Evolutionary conservation across 1,140 invertebrate genomes (phyloP).

Genomic region (Galleria mellonella): DNA sequence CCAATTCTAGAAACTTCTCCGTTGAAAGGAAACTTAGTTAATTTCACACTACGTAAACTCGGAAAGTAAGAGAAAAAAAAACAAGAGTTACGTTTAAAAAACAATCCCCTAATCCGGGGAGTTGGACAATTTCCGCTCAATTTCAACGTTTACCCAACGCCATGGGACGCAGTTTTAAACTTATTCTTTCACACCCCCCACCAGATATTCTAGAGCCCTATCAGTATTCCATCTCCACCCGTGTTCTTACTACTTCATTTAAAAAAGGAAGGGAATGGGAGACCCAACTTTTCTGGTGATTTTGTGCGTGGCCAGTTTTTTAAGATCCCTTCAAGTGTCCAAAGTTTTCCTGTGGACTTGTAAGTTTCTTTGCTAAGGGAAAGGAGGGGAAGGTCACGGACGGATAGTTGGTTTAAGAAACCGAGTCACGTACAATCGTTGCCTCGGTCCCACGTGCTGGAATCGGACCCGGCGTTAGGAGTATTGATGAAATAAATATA

Average conservation of each 20-base stretch:
- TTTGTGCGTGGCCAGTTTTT: too few species aligned
- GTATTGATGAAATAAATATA: too few species aligned
- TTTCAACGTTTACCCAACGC: constrained; percentile 17
- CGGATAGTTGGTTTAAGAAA: constrained; percentile 5
- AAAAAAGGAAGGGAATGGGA: too few species aligned
- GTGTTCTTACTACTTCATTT: too few species aligned
- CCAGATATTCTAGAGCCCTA: background rate
- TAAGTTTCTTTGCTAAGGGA: too few species aligned
- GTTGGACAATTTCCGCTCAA: constrained; percentile 14
- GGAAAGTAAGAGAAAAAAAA: constrained; percentile 1
- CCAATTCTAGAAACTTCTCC: too few species aligned
- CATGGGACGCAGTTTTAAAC: constrained; percentile 10
- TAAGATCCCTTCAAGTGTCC: too few species aligned
- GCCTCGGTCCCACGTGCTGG: constrained; percentile 29
- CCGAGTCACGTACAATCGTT: constrained; percentile 18
- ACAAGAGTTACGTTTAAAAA: constrained; percentile 15
- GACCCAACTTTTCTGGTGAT: too few species aligned
- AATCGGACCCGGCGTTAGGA: constrained; percentile 18
- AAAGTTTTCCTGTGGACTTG: too few species aligned
- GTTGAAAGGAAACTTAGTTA: too few species aligned
- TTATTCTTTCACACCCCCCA: constrained; percentile 11
- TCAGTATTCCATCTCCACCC: too few species aligned
- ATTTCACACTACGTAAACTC: too few species aligned
- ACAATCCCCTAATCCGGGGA: constrained; percentile 17
- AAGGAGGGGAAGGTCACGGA: background rate